A percentile compares a stretch with the other conserved stretches of the same genome.
These are phyloP conservation scores for Etia nguti DNA, from an alignment of 2,113 vertebrate genomes.

Conservation along the genomic window DNA sequence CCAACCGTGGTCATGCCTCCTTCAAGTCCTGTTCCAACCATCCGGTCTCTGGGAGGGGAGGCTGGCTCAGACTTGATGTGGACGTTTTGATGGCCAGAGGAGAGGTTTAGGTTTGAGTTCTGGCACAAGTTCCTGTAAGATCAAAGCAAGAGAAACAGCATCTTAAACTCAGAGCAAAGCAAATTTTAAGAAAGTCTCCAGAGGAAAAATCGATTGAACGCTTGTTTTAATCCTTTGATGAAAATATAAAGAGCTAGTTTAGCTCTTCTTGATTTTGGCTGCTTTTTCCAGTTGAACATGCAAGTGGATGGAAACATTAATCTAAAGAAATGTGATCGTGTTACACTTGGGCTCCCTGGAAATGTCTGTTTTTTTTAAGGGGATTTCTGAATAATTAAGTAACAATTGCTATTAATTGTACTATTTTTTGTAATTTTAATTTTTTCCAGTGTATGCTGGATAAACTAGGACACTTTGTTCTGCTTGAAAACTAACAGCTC, in stretches of 20 bases:
- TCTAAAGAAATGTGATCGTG: not conserved
- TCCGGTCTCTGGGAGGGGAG: conserved; percentile 91
- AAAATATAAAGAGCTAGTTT: not conserved
- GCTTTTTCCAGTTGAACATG: not conserved
- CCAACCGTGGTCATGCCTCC: conserved; percentile 48
- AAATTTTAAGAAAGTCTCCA: not conserved
- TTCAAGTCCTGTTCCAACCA: conserved; percentile 12
- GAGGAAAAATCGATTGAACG: not conserved
- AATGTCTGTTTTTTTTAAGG: not conserved
- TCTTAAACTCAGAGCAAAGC: not conserved
- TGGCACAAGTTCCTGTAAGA: conserved; percentile 91
- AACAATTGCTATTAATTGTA: not conserved
- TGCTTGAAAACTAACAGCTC: not conserved
- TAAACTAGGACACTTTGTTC: not conserved
- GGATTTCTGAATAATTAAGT: not conserved
- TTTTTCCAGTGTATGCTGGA: not conserved
- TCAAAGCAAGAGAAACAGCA: conserved; percentile 50
- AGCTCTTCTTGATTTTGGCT: not conserved
- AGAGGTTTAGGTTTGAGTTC: conserved; percentile 92
- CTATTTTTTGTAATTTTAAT: not conserved
- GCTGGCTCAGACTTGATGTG: conserved; percentile 98
- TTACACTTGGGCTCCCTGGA: not conserved
- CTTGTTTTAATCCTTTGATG: not conserved
- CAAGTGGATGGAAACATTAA: not conserved
- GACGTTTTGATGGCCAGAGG: conserved; percentile 85